Evolutionary conservation across 2,797 vertebrate genomes (phyloP).

Genomic region (Poliocrania exsul): DNA sequence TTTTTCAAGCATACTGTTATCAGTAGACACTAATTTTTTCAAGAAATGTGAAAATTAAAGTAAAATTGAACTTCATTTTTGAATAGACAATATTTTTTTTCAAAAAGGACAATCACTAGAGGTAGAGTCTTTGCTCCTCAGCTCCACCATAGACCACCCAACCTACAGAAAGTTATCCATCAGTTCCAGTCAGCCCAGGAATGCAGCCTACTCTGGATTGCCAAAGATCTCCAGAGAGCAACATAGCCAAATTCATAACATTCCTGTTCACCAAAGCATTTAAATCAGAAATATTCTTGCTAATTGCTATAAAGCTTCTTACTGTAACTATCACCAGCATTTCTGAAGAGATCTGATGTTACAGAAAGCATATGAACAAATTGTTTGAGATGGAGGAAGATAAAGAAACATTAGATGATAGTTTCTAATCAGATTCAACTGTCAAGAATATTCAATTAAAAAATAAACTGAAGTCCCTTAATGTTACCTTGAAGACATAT

Average conservation of each 20-base stretch:
- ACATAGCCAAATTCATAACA: not conserved
- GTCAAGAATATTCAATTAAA: not conserved
- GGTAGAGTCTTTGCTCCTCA: not conserved
- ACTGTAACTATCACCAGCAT: not conserved
- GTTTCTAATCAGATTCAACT: not conserved
- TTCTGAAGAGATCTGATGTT: not conserved
- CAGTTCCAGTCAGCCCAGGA: not conserved
- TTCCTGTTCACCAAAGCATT: not conserved
- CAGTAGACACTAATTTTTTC: not conserved
- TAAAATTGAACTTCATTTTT: not conserved
- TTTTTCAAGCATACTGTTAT: not conserved
- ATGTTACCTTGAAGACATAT: not conserved
- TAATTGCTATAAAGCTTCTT: not conserved
- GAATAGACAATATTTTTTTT: not conserved
- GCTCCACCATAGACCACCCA: not conserved
- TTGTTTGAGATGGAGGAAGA: not conserved
- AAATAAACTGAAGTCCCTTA: not conserved
- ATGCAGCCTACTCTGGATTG: not conserved
- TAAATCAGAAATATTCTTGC: not conserved
- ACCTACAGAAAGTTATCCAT: not conserved
- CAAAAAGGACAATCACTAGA: not conserved
- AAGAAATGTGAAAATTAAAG: not conserved
- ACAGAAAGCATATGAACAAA: not conserved
- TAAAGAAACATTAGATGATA: not conserved
- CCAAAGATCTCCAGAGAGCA: not conserved